Evolutionary conservation across 2,113 vertebrate species (phyloP), one percentile per base, ranked within the genome.

Genomic region (Cathartes aura): DNA sequence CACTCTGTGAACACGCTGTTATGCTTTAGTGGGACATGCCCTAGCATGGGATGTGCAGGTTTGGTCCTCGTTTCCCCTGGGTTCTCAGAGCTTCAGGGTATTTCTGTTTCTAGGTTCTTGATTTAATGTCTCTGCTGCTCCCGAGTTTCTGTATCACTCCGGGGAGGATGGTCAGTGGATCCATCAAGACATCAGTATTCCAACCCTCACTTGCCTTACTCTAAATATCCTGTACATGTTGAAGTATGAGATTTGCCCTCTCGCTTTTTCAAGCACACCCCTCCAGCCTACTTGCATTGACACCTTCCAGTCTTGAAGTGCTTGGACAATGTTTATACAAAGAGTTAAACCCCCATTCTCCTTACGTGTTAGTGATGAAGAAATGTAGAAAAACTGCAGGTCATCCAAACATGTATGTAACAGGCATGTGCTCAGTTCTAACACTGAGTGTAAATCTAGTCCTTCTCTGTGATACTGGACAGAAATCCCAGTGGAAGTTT

Each of bases 401-500:
- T 80, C 47, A 2, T 55, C 14, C 68, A 84, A 70, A 87, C 43
- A 3, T 55, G 50, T 42, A 12, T 53, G 82, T 89, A 95, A 17
- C 59, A 26, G 96, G 64, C 95, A 24, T 36, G 83, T 59, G 90
- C 90, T 68, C n/a, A 2, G 74, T 18, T 59, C 48, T 70, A 21
- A 59, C 45, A 29, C 85, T 24, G 81, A 20, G 53, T 58, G 68
- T 93, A 96, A 98, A 95, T 94, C 96, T 94, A 70, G 93, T 27
- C 93, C 85, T 97, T 76, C 48, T 68, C 82, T 53, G 45, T 98
- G 98, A 98, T 87, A 96, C 96, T 98, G 96, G n/a, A n/a, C 98
- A 98, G 98, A 98, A 98, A 98, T 97, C 98, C 98, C 98, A 74
- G 71, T 87, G 98, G 96, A 98, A 95, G 87, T 30, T 96, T 96